A percentile compares a stretch with the other conserved stretches of the same genome.
These are phyloP conservation scores for Taxidea taxus DNA, from an alignment of 2,113 vertebrate genomes.

Conservation along the genomic window DNA sequence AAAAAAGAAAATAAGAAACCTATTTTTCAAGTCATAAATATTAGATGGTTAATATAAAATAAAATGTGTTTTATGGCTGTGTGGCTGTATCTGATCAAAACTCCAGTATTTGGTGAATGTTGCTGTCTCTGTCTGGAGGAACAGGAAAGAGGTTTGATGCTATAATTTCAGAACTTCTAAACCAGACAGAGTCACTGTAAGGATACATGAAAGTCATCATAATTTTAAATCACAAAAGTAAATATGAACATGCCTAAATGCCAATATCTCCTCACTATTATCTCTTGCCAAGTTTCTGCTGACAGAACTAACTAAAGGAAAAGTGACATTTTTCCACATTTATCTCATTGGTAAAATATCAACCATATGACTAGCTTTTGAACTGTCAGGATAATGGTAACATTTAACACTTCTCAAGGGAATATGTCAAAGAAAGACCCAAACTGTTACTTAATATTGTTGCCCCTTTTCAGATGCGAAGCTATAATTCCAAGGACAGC, in stretches of 20 bases:
- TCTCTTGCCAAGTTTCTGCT: conserved; percentile 61
- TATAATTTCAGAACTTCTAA: conserved; percentile 48
- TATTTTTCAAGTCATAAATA: conserved; percentile 25
- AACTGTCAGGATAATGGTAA: conserved; percentile 43
- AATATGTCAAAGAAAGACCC: conserved; percentile 17
- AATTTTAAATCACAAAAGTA: conserved; percentile 48
- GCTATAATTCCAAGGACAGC: conserved; percentile 33
- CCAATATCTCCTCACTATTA: conserved; percentile 46
- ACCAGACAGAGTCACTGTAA: conserved; percentile 43
- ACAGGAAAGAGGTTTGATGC: background rate
- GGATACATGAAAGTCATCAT: conserved; percentile 39
- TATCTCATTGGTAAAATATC: conserved; percentile 63
- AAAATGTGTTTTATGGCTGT: background rate
- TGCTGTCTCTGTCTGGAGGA: conserved; percentile 2
- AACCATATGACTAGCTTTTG: conserved; percentile 31
- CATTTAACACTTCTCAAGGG: conserved; percentile 30
- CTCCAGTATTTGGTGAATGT: background rate
- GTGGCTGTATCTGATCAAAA: conserved; percentile 29
- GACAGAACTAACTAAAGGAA: conserved; percentile 56
- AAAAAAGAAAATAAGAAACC: background rate
- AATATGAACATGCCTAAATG: conserved; percentile 34
- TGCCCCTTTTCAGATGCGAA: background rate
- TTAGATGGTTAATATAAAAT: conserved; percentile 38
- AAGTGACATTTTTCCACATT: conserved; percentile 59
- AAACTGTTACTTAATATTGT: background rate